phyloP scores from a whole-genome alignment of 1,140 invertebrate genomes.

The Sycophaga agraensis region DNA sequence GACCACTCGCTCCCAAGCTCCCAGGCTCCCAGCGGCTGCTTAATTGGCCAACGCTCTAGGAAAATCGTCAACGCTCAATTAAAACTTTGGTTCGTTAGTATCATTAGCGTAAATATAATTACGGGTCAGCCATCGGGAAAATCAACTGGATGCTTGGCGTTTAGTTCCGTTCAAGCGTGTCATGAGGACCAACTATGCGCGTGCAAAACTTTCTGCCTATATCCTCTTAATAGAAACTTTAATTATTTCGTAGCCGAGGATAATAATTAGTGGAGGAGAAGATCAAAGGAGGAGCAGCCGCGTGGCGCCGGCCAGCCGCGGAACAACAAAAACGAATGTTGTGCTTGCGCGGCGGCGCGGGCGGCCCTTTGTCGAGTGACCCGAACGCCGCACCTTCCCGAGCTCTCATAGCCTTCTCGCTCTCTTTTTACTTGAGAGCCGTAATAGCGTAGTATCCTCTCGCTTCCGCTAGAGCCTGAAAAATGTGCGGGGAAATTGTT shows the following conservation, averaged over 20 bases:
- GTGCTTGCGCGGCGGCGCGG: no score
- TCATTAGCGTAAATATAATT: constrained; percentile 20
- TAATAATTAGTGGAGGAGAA: constrained; percentile 16
- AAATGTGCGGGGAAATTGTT: no score
- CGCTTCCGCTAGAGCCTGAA: no score
- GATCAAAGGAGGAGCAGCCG: constrained; percentile 11
- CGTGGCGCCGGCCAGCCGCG: no score
- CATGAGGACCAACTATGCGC: not conserved
- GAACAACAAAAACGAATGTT: no score
- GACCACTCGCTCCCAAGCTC: not conserved
- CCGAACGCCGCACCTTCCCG: no score
- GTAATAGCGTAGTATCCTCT: no score
- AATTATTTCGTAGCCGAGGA: constrained; percentile 18
- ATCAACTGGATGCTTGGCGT: not conserved
- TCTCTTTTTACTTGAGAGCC: no score
- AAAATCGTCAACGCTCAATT: constrained; percentile 21
- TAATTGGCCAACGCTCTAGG: not conserved
- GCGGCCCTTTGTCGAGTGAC: no score
- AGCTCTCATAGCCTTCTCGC: no score
- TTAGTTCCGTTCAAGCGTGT: not conserved
- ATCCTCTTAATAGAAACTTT: constrained; percentile 17
- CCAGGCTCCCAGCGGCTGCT: not conserved
- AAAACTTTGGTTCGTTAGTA: constrained; percentile 24
- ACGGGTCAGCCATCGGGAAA: not conserved
- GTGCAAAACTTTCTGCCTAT: not conserved